phyloP scores from a whole-genome alignment of 2,113 vertebrate genomes.

The Takifugu flavidus region DNA sequence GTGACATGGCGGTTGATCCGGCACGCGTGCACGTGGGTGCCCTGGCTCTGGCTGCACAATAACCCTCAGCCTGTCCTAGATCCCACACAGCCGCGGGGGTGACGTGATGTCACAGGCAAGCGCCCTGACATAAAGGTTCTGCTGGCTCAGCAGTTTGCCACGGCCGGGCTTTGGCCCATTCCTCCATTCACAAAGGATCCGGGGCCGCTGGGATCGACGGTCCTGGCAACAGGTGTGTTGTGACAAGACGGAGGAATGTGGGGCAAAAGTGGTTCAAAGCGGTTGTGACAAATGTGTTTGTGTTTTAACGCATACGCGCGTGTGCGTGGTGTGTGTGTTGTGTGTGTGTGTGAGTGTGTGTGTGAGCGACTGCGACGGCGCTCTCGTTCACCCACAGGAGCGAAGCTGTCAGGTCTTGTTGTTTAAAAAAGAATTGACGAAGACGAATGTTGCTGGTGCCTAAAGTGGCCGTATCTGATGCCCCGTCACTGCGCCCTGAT shows the following conservation, averaged over 20 bases:
- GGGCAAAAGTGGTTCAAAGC: not conserved
- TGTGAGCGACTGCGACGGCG: no score
- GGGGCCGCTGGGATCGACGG: slow-evolving; percentile 36
- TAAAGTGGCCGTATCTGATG: no score
- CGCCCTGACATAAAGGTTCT: slow-evolving; percentile 62
- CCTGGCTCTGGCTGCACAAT: slow-evolving; percentile 54
- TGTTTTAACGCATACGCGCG: not conserved
- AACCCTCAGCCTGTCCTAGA: slow-evolving; percentile 60
- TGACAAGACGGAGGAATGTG: slow-evolving; percentile 13
- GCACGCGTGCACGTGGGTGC: slow-evolving; percentile 38
- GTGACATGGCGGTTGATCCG: slow-evolving; percentile 59
- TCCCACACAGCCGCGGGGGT: slow-evolving; percentile 52
- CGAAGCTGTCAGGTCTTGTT: not conserved
- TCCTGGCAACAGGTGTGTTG: slow-evolving; percentile 54
- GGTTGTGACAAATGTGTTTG: slow-evolving; percentile 3
- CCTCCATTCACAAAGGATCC: slow-evolving; percentile 53
- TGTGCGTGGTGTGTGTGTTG: not conserved
- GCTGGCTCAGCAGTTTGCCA: slow-evolving; percentile 69
- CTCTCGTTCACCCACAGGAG: not conserved
- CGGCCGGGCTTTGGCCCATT: slow-evolving; percentile 46
- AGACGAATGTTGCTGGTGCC: no score
- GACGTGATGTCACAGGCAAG: slow-evolving; percentile 68
- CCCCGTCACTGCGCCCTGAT: slow-evolving; percentile 44
- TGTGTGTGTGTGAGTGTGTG: slow-evolving; percentile 1
- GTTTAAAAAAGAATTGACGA: slow-evolving; percentile 19